Evolutionary conservation across 2,888 invertebrate genomes (phyloP).

Genomic region (Tetragonula carbonaria): DNA sequence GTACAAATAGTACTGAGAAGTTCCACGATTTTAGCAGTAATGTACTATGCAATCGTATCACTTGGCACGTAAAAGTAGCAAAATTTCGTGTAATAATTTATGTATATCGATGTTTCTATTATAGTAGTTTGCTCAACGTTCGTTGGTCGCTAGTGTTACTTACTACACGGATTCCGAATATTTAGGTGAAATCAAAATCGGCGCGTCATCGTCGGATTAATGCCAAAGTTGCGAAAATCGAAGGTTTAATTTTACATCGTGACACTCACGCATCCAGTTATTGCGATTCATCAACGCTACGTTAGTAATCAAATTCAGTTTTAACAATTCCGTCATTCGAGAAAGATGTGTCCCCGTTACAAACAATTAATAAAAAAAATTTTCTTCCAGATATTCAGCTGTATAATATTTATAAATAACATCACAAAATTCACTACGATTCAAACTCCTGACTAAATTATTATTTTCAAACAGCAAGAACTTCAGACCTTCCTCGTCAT

Average conservation of each 20-base stretch:
- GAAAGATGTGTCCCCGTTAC: too few species aligned
- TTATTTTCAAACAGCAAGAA: not conserved
- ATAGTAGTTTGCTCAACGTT: not conserved
- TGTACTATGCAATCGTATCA: not conserved
- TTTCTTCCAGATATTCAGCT: too few species aligned
- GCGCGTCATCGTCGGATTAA: too few species aligned
- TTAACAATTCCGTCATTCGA: too few species aligned
- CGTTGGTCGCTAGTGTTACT: not conserved
- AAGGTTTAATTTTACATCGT: not conserved
- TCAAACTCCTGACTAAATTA: not conserved
- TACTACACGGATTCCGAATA: not conserved
- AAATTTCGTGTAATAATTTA: not conserved
- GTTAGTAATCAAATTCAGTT: not conserved
- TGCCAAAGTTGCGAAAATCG: not conserved
- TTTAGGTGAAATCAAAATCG: not conserved
- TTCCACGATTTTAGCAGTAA: not conserved
- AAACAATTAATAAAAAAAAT: too few species aligned
- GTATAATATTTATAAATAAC: too few species aligned
- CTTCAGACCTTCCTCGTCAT: not conserved
- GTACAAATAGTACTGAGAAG: not conserved
- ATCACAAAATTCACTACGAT: not conserved
- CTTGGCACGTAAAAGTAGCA: constrained; percentile 9
- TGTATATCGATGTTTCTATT: too few species aligned
- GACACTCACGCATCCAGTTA: not conserved
- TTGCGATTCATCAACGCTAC: not conserved